Evolutionary conservation across 2,888 invertebrate species (phyloP), one percentile per base, ranked within the genome.

Genomic region (Harpalus rubripes): DNA sequence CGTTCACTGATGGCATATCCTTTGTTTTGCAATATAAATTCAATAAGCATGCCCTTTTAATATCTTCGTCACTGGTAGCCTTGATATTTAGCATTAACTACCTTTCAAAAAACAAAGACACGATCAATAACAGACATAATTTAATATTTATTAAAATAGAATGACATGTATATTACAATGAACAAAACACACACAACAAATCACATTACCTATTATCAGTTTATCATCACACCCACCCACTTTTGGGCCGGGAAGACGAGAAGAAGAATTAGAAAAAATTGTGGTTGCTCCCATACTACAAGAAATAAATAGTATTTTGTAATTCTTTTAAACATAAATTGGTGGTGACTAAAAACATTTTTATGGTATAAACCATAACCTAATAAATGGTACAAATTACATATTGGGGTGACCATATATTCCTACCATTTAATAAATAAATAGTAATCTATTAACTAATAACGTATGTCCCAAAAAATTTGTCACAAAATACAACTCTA

Each of bases 121-220:
- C 56, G 10, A 7, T 22, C 15, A 41, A 58, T 78, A 78, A 78
- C 78, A 78, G 58, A 78, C 59, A 78, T 78, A 78, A 78, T 58
- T 78, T 78, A 78, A 78, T 76, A 56, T 78, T 78, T 78, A 78
- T 78, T 78, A 78, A 76, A 76, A n/a, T 52, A 76, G 39, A 72
- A 72, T 72, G 56, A 79, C 58, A 32, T 79, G 79, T 59, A 80
- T 59, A 80, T 61, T 59, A 59, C 59, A 80, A 22, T 61, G 52
- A 80, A 26, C 16, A 59, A 22, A 22, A 61, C 22, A 59, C 16
- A 26, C 26, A 68, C 68, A 68, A 68, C 68, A 68, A 68, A 15
- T 15, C 68, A n/a, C 68, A 68, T 68, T 22, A 68, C 39, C 16
- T 59, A 59, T 32, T 32, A 32, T 63, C 22, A 26, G 8, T 6